Evolutionary conservation across 2,888 invertebrate species (phyloP).

Genomic region (Campopleginae sp.): DNA sequence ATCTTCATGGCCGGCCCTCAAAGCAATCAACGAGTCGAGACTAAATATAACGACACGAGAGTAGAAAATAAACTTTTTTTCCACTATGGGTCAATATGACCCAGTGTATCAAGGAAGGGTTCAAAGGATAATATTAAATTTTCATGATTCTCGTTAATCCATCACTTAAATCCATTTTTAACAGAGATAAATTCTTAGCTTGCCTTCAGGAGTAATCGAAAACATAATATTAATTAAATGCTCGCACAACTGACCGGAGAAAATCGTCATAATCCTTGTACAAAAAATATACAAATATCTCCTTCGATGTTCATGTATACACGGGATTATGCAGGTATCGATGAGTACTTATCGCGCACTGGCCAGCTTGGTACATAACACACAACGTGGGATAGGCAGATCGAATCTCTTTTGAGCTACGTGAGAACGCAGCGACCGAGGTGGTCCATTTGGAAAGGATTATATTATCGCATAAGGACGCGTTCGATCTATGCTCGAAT

Average conservation of each 20-base stretch:
- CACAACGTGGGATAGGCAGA: slow-evolving; percentile 63
- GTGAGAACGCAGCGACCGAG: slow-evolving; percentile 70
- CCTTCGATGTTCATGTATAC: neutral
- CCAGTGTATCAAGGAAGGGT: no score
- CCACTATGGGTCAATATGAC: no score
- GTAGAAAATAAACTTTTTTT: no score
- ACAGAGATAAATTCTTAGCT: neutral
- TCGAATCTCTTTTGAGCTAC: slow-evolving; percentile 63
- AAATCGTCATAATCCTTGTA: neutral
- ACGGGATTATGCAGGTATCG: neutral
- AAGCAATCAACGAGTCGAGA: no score
- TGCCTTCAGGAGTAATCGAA: neutral
- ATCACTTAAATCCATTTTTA: neutral
- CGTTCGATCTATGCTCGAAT: neutral
- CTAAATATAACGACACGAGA: no score
- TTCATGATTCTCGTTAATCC: neutral
- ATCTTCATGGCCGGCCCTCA: no score
- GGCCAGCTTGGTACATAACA: slow-evolving; percentile 46
- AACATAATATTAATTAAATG: neutral
- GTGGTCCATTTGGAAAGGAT: slow-evolving; percentile 64
- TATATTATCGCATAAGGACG: slow-evolving; percentile 32
- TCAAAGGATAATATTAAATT: neutral
- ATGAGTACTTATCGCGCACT: slow-evolving; percentile 5
- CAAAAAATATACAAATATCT: neutral
- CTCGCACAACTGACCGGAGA: neutral